These are phyloP conservation scores for Gorsachius goisagi DNA, from an alignment of 2,113 vertebrate species.

Conservation along the genomic window DNA sequence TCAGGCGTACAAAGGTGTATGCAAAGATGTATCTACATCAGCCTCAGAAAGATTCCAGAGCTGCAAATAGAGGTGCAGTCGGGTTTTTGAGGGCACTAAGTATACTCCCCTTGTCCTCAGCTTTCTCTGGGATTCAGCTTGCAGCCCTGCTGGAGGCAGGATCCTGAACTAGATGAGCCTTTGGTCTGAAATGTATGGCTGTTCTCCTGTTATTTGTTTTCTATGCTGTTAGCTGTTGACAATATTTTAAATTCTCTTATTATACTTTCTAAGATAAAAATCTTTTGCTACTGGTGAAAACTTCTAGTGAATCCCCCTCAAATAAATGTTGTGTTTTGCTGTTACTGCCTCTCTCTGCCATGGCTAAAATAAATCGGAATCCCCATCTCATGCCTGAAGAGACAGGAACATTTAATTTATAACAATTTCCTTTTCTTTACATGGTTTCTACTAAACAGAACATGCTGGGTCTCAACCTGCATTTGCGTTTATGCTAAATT, in stretches of 20 bases:
- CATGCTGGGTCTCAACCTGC: conserved; percentile 60
- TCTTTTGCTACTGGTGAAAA: not conserved
- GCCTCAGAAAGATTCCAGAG: not conserved
- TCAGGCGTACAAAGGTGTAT: not conserved
- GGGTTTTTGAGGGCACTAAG: not conserved
- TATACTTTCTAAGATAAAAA: conserved; percentile 14
- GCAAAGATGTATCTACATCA: not conserved
- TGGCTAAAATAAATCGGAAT: conserved; percentile 62
- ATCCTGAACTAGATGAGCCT: not conserved
- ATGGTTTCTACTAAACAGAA: conserved; percentile 66
- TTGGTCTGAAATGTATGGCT: not conserved
- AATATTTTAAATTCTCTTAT: not conserved
- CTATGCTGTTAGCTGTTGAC: not conserved
- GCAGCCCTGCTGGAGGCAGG: not conserved
- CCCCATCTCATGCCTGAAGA: conserved; percentile 63
- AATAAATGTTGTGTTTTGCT: conserved; percentile 35
- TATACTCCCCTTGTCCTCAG: not conserved
- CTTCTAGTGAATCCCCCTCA: conserved; percentile 34
- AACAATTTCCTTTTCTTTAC: conserved; percentile 66
- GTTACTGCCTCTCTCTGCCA: conserved; percentile 46
- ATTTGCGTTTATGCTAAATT: conserved; percentile 71
- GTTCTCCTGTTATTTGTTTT: not conserved
- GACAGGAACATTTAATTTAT: conserved; percentile 73
- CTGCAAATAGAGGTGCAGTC: not conserved
- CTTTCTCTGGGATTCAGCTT: not conserved